phyloP scores from a whole-genome alignment of 1,140 invertebrate species.

The Penaeus indicus region DNA sequence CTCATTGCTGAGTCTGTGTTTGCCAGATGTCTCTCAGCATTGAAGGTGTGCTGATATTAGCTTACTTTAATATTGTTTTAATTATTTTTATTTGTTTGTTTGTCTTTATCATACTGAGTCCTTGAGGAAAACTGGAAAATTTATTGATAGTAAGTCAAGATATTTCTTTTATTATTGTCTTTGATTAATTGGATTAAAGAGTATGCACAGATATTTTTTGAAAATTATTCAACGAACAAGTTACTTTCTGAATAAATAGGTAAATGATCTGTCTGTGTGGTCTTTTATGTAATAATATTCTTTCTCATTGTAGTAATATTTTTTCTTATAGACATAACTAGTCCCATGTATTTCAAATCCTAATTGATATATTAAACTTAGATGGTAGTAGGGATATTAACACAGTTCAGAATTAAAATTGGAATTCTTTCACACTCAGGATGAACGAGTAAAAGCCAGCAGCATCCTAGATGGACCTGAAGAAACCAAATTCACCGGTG shows the following conservation, averaged over 20 bases:
- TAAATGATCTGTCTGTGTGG: background rate
- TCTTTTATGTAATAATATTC: background rate
- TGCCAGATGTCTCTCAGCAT: slow-evolving; percentile 71
- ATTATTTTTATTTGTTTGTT: too few species aligned
- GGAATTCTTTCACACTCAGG: slow-evolving; percentile 66
- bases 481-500: slow-evolving; percentile 75
- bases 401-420: background rate
- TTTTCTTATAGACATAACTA: background rate
- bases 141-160: too few species aligned
- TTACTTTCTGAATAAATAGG: background rate
- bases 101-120: too few species aligned
- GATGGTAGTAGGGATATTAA: background rate
- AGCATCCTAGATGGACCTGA: slow-evolving; percentile 81
- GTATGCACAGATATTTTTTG: too few species aligned
- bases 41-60: slow-evolving; percentile 24
- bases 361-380: background rate
- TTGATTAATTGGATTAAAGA: too few species aligned
- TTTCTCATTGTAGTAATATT: background rate
- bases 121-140: too few species aligned
- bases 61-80: background rate
- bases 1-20: slow-evolving; percentile 99
- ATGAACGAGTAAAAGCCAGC: slow-evolving; percentile 87
- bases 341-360: background rate
- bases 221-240: too few species aligned
- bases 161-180: too few species aligned